These are phyloP conservation scores for Darevskia mixta DNA, from an alignment of 2,797 vertebrate species.

Conservation along the genomic window DNA sequence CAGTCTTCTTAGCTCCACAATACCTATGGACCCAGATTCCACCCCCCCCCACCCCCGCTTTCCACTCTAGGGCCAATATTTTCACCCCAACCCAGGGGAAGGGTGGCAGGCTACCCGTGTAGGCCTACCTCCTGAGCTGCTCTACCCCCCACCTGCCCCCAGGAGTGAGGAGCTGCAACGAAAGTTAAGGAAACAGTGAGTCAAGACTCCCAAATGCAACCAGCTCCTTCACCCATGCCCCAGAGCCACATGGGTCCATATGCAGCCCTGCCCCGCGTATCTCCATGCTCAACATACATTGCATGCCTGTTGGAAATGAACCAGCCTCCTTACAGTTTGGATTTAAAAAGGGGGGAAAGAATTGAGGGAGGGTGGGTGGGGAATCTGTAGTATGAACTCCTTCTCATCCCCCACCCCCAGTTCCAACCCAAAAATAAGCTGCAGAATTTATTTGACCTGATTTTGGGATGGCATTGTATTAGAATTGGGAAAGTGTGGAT, in stretches of 20 bases:
- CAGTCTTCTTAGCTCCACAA: neutral
- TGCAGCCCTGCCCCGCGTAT: neutral
- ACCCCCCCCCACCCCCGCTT: no score
- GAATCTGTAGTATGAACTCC: neutral
- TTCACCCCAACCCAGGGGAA: neutral
- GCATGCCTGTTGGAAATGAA: neutral
- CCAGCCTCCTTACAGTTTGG: neutral
- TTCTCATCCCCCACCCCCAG: neutral
- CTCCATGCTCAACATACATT: neutral
- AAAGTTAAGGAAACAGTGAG: slow-evolving; percentile 42
- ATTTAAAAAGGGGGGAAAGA: neutral
- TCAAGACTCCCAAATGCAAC: neutral
- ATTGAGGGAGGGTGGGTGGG: neutral
- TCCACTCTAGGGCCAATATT: neutral
- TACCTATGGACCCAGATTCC: neutral
- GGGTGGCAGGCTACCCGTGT: slow-evolving; percentile 1
- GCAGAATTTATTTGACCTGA: neutral
- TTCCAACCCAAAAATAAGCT: neutral
- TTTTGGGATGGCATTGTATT: neutral
- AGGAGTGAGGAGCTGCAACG: slow-evolving; percentile 13
- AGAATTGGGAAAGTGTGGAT: neutral
- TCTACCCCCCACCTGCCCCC: slow-evolving; percentile 38
- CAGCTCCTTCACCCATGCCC: neutral
- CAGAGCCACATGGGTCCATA: neutral
- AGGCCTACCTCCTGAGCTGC: slow-evolving; percentile 24